Evolutionary conservation across 92 coral and sea anemone genomes (phyloP).

Genomic region (Umimayanthus chanpuru): DNA sequence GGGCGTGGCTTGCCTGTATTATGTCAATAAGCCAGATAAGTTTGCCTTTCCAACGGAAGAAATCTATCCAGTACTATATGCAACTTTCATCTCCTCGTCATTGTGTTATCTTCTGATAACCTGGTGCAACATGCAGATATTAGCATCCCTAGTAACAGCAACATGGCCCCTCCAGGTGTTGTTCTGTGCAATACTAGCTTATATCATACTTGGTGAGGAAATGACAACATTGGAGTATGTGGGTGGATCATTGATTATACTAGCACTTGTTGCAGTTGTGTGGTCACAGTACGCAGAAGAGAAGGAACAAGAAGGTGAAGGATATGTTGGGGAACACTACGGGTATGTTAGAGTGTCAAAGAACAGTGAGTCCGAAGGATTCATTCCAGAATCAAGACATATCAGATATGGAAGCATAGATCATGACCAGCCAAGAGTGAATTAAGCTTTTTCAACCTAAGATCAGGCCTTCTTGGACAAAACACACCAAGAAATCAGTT

Average conservation of each 20-base stretch:
- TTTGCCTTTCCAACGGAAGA: conserved; percentile 76
- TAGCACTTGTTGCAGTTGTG: conserved; percentile 72
- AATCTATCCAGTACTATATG: conserved; percentile 76
- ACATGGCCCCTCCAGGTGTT: conserved; percentile 87
- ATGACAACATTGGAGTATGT: conserved; percentile 59
- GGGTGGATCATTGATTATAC: conserved; percentile 68
- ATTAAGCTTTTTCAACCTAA: not conserved
- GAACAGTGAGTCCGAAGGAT: conserved; percentile 48
- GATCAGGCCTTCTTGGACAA: too few relatives aligned
- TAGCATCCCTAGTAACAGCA: conserved; percentile 82
- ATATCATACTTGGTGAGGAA: conserved; percentile 73
- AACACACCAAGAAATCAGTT: too few relatives aligned
- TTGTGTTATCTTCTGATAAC: conserved; percentile 79
- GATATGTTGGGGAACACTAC: conserved; percentile 21
- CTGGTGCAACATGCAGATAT: conserved; percentile 91
- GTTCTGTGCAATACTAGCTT: conserved; percentile 80
- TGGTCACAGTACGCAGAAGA: conserved; percentile 80
- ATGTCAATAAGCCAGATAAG: conserved; percentile 75
- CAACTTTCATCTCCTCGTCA: conserved; percentile 76
- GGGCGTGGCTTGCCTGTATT: conserved; percentile 76
- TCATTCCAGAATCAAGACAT: conserved; percentile 47
- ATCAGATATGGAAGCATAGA: conserved; percentile 37
- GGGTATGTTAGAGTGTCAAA: conserved; percentile 65
- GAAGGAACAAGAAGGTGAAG: conserved; percentile 42
- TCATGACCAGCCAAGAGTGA: not conserved